Evolutionary conservation across 2,888 invertebrate species (phyloP).

Genomic region (Drosophila percnosoma): DNA sequence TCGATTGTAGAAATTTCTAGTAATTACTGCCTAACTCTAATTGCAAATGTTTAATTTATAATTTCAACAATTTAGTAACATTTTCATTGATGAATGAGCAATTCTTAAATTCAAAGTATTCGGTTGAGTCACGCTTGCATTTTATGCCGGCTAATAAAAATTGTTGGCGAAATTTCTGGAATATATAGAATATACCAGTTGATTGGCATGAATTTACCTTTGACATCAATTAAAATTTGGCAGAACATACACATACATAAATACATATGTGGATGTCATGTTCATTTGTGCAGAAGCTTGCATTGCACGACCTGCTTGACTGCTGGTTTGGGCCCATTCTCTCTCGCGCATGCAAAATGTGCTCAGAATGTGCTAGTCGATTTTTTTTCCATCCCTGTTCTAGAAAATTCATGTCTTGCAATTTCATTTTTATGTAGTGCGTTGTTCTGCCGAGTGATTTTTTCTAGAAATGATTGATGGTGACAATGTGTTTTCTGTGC

Average conservation of each 20-base stretch:
- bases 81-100: not conserved
- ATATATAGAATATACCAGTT: constrained; percentile 13
- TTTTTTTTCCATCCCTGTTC: constrained; percentile 16
- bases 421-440: not conserved
- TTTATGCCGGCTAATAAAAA: constrained; percentile 28
- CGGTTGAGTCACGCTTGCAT: constrained; percentile 31
- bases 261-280: not conserved
- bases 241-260: not conserved
- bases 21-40: constrained; percentile 7
- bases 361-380: not conserved
- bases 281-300: not conserved
- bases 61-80: not conserved
- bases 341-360: not conserved
- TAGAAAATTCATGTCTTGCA: constrained; percentile 6
- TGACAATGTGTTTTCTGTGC: constrained; percentile 9
- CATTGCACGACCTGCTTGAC: constrained; percentile 31
- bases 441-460: not conserved
- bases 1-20: constrained; percentile 56
- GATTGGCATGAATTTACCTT: not conserved
- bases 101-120: not conserved
- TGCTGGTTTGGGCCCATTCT: constrained; percentile 6
- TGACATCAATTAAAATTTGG: not conserved
- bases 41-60: constrained; percentile 34
- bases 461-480: constrained; percentile 20
- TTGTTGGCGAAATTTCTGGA: constrained; percentile 40